Conservation (phyloP, 1,140 invertebrate genomes). For the Mamestra configurata region DNA sequence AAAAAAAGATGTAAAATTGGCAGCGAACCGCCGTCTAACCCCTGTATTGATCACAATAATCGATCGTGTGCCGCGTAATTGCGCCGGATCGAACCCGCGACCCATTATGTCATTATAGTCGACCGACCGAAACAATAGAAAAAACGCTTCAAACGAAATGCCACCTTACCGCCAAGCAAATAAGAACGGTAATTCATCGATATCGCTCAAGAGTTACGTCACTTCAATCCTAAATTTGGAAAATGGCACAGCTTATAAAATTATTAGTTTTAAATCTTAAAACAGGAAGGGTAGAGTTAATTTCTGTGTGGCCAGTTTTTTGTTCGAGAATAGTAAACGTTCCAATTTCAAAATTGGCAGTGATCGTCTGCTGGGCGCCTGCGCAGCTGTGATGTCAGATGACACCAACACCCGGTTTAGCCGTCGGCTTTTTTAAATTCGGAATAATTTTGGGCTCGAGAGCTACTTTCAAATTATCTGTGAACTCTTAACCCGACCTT, state of each 20-base stretch:
- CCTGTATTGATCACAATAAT: conserved; percentile 87
- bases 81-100: conserved; percentile 82
- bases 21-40: conserved; percentile 85
- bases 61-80: conserved; percentile 87
- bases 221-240: conserved; percentile 35
- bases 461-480: not conserved
- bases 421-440: not conserved
- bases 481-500: not conserved
- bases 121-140: conserved; percentile 85
- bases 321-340: conserved; percentile 55
- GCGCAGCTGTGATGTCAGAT: conserved; percentile 73
- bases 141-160: conserved; percentile 48
- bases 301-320: conserved; percentile 46
- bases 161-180: not conserved
- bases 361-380: conserved; percentile 70
- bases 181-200: conserved; percentile 10
- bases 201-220: conserved; percentile 18
- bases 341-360: conserved; percentile 72
- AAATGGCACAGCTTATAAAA: conserved; percentile 40
- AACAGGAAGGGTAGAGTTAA: conserved; percentile 50
- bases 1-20: conserved; percentile 86
- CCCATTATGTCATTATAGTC: conserved; percentile 86
- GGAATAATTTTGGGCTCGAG: not conserved
- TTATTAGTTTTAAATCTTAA: conserved; percentile 52
- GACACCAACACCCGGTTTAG: conserved; percentile 54